Base-by-base conservation (phyloP, 2,113 vertebrate species). In the Australoheros scitulus region DNA sequence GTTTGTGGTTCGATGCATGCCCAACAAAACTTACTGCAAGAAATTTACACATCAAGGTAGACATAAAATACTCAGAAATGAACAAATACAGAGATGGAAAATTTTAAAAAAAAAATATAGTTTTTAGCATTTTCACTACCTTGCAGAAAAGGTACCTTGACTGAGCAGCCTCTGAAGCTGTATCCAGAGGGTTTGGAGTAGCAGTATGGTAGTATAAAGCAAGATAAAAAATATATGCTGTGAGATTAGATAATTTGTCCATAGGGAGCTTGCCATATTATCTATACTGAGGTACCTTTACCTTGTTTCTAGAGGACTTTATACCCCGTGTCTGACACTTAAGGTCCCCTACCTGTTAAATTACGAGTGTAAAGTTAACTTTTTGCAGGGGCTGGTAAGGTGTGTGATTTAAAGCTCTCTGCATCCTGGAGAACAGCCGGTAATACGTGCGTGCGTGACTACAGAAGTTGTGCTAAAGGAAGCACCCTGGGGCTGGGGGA, bases 401-500 rank as follows among this genome's bases (percentile, higher is more conserved):
- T n/a, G 68, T 55, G 43, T 55, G 18, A 55, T 72, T 72, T 50
- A 32, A 32, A 72, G 32, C 68, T 52, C 68, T 17, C 38, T 36
- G 56, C 20, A 32, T 22, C 36, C 26, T 43, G 0, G 18, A 59
- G 64, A 29, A 32, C 26, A 34, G 52, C 15, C 14, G 24, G 15
- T 9, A n/a, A n/a, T 70, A 52, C 3, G 43, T 70, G 65, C 17
- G 24, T 38, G 32, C 36, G 13, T 65, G 43, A 20, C 22, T 14
- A 70, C 32, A 55, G 6, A 52, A 9, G 36, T 15, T 78, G 34
- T 59, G 68, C 64, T 43, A 82, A 81, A 63, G 65, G 72, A 91
- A 81, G 83, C 72, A 82, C 18, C 76, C 55, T 14, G 22, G 88
- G 57, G 43, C 47, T 86, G 78, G 90, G 95, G 91, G 83, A 80